Evolutionary conservation across 2,888 invertebrate species (phyloP), one percentile per base, ranked within the genome.

Genomic region (Drosophila anceps): DNA sequence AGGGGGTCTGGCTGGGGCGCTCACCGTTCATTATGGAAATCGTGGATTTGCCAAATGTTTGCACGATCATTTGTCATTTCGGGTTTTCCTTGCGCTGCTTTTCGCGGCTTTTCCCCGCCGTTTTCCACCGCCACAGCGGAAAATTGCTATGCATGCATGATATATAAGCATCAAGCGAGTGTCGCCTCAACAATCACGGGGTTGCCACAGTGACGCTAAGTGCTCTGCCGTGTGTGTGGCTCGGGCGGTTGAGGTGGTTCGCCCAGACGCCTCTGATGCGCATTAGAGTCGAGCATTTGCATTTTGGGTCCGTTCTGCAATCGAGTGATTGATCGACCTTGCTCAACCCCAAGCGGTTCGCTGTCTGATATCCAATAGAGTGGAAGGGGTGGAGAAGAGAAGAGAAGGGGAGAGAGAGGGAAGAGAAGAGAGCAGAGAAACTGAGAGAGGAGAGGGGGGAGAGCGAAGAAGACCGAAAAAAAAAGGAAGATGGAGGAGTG

Each of bases 61-160:
- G 90, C 89, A 81, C 88, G 91, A 91, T 91, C 91, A 91, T 91
- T 91, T 91, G 91, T 91, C 91, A 91, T 91, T 78, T 61, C 55
- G 57, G 41, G 59, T 37, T 59, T 35, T 63, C 54, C 35, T 58
- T 10, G 13, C 13, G 44, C 24, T 13, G 13, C 54, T 77, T 66
- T 71, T 54, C 74, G 60, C 58, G 69, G 55, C 61, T 73, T 77
- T 77, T 73, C 72, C 61, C 72, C 64, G n/a, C 41, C 57, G 29
- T 15, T n/a, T 35, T 44, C 18, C 33, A 8, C 12, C 35, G n/a
- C 13, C 20, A 8, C 51, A 18, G 13, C 12, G 31, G 50, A 18
- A 50, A 50, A 50, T 20, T 33, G 31, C 13, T 33, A 10, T 37
- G 53, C 53, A 53, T 53, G 53, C 50, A 50, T 50, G 50, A 50